phyloP scores from a whole-genome alignment of 2,797 vertebrate species.

The Oreochromis grahami region DNA sequence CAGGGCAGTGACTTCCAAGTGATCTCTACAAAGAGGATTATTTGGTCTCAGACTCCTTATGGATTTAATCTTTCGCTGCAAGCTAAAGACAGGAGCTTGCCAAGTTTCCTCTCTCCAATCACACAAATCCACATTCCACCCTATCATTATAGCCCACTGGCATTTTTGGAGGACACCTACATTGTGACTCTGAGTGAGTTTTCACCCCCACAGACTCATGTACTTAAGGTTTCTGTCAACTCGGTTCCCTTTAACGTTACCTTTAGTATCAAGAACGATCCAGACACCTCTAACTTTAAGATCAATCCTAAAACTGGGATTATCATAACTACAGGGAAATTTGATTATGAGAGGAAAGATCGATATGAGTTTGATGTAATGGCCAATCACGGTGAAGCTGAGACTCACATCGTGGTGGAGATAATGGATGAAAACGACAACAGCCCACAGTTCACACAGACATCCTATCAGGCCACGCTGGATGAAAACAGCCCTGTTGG shows the following conservation, averaged over 20 bases:
- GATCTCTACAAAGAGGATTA: constrained; percentile 83
- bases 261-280: constrained; percentile 80
- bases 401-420: constrained; percentile 78
- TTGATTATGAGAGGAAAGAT: constrained; percentile 81
- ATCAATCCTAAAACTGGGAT: constrained; percentile 86
- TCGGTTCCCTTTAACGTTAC: constrained; percentile 73
- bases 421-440: constrained; percentile 91
- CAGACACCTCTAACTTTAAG: constrained; percentile 80
- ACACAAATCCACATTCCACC: constrained; percentile 81
- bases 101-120: constrained; percentile 77
- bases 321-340: constrained; percentile 77
- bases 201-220: constrained; percentile 84
- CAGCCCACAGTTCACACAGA: constrained; percentile 78
- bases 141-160: constrained; percentile 71
- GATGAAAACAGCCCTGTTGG: constrained; percentile 88
- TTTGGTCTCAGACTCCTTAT: constrained; percentile 81
- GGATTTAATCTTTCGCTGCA: constrained; percentile 93
- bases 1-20: constrained; percentile 83
- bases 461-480: constrained; percentile 81
- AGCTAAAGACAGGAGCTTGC: constrained; percentile 81
- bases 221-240: constrained; percentile 78
- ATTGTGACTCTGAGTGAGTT: constrained; percentile 85
- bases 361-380: constrained; percentile 85
- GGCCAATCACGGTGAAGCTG: constrained; percentile 72
- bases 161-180: constrained; percentile 84